These are phyloP conservation scores for Eupithecia abbreviata DNA, from an alignment of 2,888 invertebrate genomes.

Conservation along the genomic window DNA sequence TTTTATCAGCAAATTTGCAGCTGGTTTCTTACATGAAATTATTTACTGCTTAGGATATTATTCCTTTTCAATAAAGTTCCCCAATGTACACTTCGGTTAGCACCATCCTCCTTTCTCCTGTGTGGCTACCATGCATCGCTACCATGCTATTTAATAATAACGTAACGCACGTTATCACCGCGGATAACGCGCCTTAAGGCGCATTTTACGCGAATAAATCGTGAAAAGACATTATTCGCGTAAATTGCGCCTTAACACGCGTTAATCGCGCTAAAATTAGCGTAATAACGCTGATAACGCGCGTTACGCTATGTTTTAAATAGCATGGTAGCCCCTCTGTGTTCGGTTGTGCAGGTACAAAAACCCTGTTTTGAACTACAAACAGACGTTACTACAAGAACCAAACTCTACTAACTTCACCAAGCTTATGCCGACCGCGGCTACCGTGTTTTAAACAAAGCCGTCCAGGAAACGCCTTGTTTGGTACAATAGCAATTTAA, in stretches of 20 bases:
- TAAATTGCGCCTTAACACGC: too few relatives aligned
- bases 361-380: neutral
- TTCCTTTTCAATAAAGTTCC: neutral
- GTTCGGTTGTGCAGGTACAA: neutral
- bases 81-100: neutral
- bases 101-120: neutral
- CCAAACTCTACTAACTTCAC: neutral
- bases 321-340: too few relatives aligned
- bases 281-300: too few relatives aligned
- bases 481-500: conserved; percentile 3
- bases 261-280: too few relatives aligned
- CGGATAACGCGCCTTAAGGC: too few relatives aligned
- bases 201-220: too few relatives aligned
- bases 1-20: conserved; percentile 22
- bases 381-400: neutral
- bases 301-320: too few relatives aligned
- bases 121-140: neutral
- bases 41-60: neutral
- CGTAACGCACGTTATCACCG: too few relatives aligned
- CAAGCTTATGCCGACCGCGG: neutral
- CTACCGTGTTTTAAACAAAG: conserved; percentile 6
- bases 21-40: neutral
- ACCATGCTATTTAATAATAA: too few relatives aligned
- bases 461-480: conserved; percentile 7
- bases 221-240: too few relatives aligned